These are phyloP conservation scores for Aleiodes leptofemur DNA, from an alignment of 2,888 invertebrate genomes.

Conservation along the genomic window DNA sequence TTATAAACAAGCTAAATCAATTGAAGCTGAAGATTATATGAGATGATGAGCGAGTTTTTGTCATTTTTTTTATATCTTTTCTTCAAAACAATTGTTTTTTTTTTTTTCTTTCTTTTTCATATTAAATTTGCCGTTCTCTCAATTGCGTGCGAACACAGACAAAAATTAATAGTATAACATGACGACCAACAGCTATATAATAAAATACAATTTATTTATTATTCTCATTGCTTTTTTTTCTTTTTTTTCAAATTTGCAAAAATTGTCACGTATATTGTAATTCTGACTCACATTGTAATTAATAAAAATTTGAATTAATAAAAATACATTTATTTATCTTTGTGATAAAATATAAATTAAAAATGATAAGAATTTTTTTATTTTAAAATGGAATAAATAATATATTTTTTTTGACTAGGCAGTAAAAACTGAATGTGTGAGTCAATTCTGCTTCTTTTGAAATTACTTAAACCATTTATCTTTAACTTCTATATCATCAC, in stretches of 20 bases:
- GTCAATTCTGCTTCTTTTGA: background rate
- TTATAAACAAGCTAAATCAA: slow-evolving; percentile 10
- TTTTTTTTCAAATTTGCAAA: background rate
- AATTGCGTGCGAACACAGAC: slow-evolving; percentile 45
- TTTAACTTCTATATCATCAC: slow-evolving; percentile 5
- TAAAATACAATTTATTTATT: slow-evolving; percentile 40
- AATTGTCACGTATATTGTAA: background rate
- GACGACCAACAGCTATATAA: slow-evolving; percentile 52
- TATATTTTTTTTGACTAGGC: slow-evolving; percentile 13
- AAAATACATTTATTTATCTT: slow-evolving; percentile 19
- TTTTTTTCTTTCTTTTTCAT: slow-evolving; percentile 22
- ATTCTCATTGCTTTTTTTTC: background rate
- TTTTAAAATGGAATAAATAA: slow-evolving; percentile 11
- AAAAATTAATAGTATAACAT: slow-evolving; percentile 45
- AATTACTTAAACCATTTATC: slow-evolving; percentile 15
- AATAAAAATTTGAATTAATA: background rate
- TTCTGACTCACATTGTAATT: too few relatives aligned
- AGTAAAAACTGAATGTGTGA: slow-evolving; percentile 22
- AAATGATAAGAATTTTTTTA: background rate
- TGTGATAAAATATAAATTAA: background rate
- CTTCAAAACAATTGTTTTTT: slow-evolving; percentile 6
- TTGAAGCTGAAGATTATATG: slow-evolving; percentile 15
- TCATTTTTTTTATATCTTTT: background rate
- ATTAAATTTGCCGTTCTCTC: slow-evolving; percentile 32
- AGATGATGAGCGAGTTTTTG: slow-evolving; percentile 15